Conservation (phyloP, 1,140 invertebrate species). For the Lucilia cuprina region DNA sequence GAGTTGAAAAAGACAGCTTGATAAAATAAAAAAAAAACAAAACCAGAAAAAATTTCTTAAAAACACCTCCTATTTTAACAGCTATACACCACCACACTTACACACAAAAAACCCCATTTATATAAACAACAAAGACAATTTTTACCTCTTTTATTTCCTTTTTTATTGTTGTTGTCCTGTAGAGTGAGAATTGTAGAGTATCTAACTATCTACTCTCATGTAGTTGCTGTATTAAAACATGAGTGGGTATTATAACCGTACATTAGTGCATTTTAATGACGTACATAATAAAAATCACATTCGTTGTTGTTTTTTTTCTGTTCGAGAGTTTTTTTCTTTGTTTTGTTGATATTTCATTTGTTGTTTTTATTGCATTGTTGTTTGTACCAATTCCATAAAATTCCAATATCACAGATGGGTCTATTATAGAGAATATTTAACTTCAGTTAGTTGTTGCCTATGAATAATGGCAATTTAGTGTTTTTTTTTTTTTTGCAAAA, state of each 20-base stretch:
- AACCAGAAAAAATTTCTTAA: not conserved
- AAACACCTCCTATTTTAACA: not conserved
- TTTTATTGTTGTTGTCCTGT: not conserved
- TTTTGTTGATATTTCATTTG: not conserved
- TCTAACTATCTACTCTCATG: not conserved
- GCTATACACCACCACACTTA: not conserved
- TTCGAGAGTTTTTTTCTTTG: not conserved
- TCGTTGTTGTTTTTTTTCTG: slow-evolving; percentile 50
- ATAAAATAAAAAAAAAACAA: not conserved
- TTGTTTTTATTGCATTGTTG: not conserved
- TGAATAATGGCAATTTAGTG: not conserved
- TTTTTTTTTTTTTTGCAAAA: not conserved
- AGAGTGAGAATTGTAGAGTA: not conserved
- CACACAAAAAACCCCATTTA: not conserved
- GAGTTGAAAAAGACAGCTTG: not conserved
- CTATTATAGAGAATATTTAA: not conserved
- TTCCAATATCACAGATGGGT: slow-evolving; percentile 43
- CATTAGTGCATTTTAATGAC: slow-evolving; percentile 63
- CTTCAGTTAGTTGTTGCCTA: not conserved
- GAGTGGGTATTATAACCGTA: slow-evolving; percentile 18
- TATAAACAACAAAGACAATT: not conserved
- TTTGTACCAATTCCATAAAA: slow-evolving; percentile 57
- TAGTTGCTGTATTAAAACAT: not conserved
- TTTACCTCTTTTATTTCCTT: not conserved
- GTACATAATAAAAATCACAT: slow-evolving; percentile 63